Base-by-base conservation (phyloP, 1,140 invertebrate genomes). In the Papilio glaucus region DNA sequence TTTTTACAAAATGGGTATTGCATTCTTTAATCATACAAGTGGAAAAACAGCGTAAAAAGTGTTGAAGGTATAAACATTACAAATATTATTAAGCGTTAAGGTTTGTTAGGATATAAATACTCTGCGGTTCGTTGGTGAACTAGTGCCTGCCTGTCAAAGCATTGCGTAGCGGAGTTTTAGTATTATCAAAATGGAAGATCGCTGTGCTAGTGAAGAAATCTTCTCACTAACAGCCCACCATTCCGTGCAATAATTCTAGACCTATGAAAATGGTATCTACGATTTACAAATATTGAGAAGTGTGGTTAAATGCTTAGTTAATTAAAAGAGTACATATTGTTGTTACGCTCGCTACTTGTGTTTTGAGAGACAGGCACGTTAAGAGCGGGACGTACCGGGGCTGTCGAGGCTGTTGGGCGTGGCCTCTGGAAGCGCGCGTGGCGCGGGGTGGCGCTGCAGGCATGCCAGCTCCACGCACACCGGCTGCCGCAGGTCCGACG, bases 381-480 rank as follows among this genome's bases (percentile, higher is more conserved):
- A 33, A 15, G 7, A n/a, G 38, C 33, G 33, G 12, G 26, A 73
- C 75, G 38, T 85, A 93, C 91, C 92, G 83, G 91, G 92, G 72
- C 91, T 89, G 73, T 94, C 92, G 71, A 94, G 79, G 76, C 94
- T 93, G 77, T 94, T 93, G 65, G 93, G 93, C n/a, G 91, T 90
- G 49, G 89, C 92, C 76, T 94, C 93, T 3, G 92, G 93, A 45
- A 94, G 72, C 0, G 92, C 92, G 8, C 84, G 81, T 24, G 93
- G 92, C 61, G 93, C 88, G 62, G 93, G 92, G 72, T 94, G 93
- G 74, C 93, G 92, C 76, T 94, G 93, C 71, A 97, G 86, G 49
- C 95, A 94, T 77, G 95, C 95, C 94, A 98, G 95, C 90, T 98
- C 97, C 81, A 97, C 95, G 85, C 96, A 97, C 71, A 97, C 94